A percentile compares a stretch with the other conserved stretches of the same genome.
Evolutionary conservation across 2,797 vertebrate species (phyloP).

Genomic region (Paguma larvata): DNA sequence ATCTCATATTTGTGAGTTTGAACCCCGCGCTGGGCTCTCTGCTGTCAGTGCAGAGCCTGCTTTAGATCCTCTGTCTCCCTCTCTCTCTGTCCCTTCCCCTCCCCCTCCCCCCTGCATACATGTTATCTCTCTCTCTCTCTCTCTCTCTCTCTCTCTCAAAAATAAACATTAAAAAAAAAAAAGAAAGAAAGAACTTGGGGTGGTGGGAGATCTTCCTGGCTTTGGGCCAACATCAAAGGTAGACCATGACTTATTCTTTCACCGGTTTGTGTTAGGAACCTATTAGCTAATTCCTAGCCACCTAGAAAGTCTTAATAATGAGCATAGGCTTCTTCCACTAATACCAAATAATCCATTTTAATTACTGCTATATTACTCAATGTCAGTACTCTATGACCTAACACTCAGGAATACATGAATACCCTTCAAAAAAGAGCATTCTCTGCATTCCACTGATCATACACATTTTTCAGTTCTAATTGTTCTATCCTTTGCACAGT

Average conservation of each 20-base stretch:
- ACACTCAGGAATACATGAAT: background rate
- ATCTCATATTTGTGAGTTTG: too few relatives aligned
- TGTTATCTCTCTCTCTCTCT: too few relatives aligned
- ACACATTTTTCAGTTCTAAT: background rate
- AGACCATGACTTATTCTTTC: background rate
- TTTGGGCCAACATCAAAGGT: slow-evolving; percentile 1
- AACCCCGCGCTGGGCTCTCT: too few relatives aligned
- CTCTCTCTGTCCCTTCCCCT: too few relatives aligned
- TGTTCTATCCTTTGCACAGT: background rate
- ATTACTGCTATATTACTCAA: background rate
- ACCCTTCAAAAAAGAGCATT: background rate
- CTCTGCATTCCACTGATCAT: background rate
- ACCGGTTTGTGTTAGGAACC: background rate
- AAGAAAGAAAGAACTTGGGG: background rate
- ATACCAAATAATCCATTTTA: background rate
- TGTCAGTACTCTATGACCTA: background rate
- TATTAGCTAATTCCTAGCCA: background rate
- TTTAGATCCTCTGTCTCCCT: too few relatives aligned
- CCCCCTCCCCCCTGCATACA: too few relatives aligned
- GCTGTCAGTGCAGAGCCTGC: too few relatives aligned
- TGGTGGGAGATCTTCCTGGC: background rate
- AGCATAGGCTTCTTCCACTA: background rate
- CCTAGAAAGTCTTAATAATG: background rate
- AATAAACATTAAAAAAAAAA: background rate
- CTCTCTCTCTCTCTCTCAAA: too few relatives aligned